phyloP scores from a whole-genome alignment of 1,140 invertebrate species.

The Drosophila trapezifrons region DNA sequence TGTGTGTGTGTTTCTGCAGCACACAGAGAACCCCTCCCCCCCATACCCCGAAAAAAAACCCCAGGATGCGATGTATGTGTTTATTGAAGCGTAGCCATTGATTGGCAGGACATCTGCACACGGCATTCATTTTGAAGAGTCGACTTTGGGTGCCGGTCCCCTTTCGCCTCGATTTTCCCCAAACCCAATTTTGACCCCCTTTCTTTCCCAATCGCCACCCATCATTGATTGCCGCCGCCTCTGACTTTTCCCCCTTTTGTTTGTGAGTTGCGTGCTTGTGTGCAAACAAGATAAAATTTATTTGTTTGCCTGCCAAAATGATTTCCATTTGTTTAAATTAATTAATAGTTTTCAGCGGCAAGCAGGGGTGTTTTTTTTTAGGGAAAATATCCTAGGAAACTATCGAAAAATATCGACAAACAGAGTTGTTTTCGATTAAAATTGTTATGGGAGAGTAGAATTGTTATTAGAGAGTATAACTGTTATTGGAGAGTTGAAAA shows the following conservation, averaged over 20 bases:
- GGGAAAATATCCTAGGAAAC: not conserved
- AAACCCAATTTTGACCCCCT: not conserved
- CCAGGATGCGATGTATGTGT: constrained; percentile 69
- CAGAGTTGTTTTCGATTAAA: not conserved
- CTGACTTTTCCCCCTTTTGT: constrained; percentile 5
- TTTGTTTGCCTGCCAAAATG: constrained; percentile 54
- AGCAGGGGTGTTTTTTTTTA: not conserved
- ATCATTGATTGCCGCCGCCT: not conserved
- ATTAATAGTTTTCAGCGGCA: constrained; percentile 60
- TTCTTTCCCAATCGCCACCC: too few relatives aligned
- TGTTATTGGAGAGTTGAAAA: too few relatives aligned
- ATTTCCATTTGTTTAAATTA: constrained; percentile 74
- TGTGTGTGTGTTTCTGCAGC: constrained; percentile 45
- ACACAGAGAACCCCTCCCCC: constrained; percentile 4
- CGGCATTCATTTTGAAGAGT: constrained; percentile 82
- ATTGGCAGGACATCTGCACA: constrained; percentile 84
- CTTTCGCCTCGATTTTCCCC: too few relatives aligned
- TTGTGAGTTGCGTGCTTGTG: constrained; percentile 48
- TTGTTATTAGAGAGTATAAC: too few relatives aligned
- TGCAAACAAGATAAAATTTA: constrained; percentile 66
- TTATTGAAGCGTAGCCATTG: constrained; percentile 84
- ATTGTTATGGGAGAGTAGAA: too few relatives aligned
- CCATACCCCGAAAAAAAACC: constrained; percentile 11
- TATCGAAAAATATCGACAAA: not conserved
- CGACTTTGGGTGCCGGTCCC: constrained; percentile 34